Base-by-base conservation (phyloP, 1,140 invertebrate genomes). In the Drosophila pachea region DNA sequence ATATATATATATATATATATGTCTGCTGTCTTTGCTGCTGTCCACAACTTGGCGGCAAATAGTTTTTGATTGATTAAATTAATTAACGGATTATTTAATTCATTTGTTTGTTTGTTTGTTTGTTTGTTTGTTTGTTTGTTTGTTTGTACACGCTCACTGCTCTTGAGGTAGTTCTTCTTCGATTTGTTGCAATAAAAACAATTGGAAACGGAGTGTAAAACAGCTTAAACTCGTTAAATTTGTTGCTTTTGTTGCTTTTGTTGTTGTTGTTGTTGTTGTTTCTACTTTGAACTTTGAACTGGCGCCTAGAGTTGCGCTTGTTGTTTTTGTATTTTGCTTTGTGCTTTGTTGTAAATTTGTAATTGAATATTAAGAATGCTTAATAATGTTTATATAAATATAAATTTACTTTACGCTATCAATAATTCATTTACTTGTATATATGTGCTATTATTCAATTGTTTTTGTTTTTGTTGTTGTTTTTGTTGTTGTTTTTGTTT, bases 361-460 rank as follows among this genome's bases (percentile, higher is more conserved):
- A 58, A 68, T 60, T 65, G 22, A 56, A 56, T 50, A 14, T 43
- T 54, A 63, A 7, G 4, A 40, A 66, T 48, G 68, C 55, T 78
- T 69, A 65, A 68, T 16, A 65, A 32, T 53, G 67, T 58, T 14
- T 71, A 56, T 70, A 68, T 42, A 49, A 35, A 66, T 60, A 66
- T 56, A 16, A 12, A 40, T 22, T 47, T 60, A 14, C 16, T 60
- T 31, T 42, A 38, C 32, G 54, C 16, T 59, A 14, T 47, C 8
- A 16, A 22, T 9, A 54, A 32, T 40, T 61, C 45, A 47, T 16
- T 54, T 58, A 33, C 47, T 61, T 3, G 61, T 83, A 72, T 83
- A 84, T 76, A 84, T 43, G 79, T 83, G 79, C 76, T 84, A 64
- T 70, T 69, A 73, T 67, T 83, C 65, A 73, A 78, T 83, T 76